These are phyloP conservation scores for Acestrorhynchus altus DNA, from an alignment of 2,797 vertebrate genomes.

Conservation along the genomic window DNA sequence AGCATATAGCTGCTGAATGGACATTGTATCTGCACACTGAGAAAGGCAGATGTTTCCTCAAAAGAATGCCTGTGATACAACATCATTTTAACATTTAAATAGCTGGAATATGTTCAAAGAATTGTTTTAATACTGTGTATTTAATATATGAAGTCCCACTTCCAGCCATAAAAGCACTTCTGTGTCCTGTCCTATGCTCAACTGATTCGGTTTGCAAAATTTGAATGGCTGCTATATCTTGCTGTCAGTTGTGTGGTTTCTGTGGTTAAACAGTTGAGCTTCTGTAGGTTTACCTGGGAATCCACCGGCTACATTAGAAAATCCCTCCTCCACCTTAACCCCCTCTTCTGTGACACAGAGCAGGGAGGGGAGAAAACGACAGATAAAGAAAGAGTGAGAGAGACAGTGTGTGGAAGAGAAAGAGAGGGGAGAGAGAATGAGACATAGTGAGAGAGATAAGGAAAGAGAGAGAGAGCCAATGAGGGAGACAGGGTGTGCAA, in stretches of 20 bases:
- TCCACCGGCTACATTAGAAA: slow-evolving; percentile 64
- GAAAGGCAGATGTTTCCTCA: slow-evolving; percentile 26
- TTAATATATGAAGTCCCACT: neutral
- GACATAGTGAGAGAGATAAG: slow-evolving; percentile 10
- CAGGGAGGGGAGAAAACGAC: slow-evolving; percentile 9
- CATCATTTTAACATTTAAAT: neutral
- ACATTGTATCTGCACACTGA: slow-evolving; percentile 7
- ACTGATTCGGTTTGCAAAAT: slow-evolving; percentile 42
- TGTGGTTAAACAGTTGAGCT: slow-evolving; percentile 47
- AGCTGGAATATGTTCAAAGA: neutral
- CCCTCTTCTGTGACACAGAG: slow-evolving; percentile 31
- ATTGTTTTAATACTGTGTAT: neutral
- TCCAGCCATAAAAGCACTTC: slow-evolving; percentile 2
- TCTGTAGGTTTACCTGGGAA: slow-evolving; percentile 62
- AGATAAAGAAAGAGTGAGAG: neutral
- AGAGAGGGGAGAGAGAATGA: neutral
- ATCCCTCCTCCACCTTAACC: slow-evolving; percentile 28
- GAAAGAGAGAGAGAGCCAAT: slow-evolving; percentile 33
- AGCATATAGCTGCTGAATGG: slow-evolving; percentile 49
- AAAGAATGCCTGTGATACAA: neutral
- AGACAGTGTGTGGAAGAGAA: neutral
- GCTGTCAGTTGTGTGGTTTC: slow-evolving; percentile 45
- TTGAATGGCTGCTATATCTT: slow-evolving; percentile 36
- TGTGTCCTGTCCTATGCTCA: slow-evolving; percentile 27
- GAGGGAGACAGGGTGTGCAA: too few relatives aligned